Conservation (phyloP, 2,888 invertebrate species). For the Elysia crispata region DNA sequence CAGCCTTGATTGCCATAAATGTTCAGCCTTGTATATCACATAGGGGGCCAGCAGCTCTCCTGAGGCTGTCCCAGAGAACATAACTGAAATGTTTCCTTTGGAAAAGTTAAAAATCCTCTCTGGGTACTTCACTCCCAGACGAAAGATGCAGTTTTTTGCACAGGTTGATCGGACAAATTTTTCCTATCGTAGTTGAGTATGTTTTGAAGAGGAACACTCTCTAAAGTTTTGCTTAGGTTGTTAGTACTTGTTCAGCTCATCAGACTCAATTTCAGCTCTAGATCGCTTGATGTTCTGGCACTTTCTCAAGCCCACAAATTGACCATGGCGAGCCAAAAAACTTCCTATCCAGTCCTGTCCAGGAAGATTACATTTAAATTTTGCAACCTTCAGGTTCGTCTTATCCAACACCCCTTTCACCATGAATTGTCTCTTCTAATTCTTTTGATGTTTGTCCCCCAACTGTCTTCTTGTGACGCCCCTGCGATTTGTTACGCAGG, state of each 20-base stretch:
- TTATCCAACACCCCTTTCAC: constrained; percentile 5
- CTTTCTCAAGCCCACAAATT: background rate
- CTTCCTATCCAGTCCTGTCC: background rate
- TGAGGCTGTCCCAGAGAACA: constrained; percentile 75
- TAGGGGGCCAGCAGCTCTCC: constrained; percentile 76
- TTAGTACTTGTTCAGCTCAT: background rate
- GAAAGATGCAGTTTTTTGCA: constrained; percentile 51
- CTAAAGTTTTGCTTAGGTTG: constrained; percentile 2
- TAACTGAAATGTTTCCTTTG: too few species aligned
- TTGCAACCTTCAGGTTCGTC: background rate
- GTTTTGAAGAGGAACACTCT: constrained; percentile 50
- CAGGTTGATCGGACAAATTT: constrained; percentile 74
- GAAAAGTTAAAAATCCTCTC: constrained; percentile 72
- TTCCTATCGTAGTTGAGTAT: constrained; percentile 74
- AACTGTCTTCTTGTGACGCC: constrained; percentile 5
- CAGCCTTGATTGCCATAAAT: constrained; percentile 76
- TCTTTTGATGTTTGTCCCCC: constrained; percentile 9
- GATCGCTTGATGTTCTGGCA: background rate
- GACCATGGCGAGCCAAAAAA: background rate
- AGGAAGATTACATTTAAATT: background rate
- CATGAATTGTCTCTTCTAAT: constrained; percentile 20
- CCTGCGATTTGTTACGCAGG: constrained; percentile 16
- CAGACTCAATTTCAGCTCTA: background rate
- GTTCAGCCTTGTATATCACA: constrained; percentile 76
- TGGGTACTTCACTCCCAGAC: constrained; percentile 59